These are phyloP conservation scores for Pristionchus arcanus DNA, from an alignment of 2,888 invertebrate genomes.

Conservation along the genomic window DNA sequence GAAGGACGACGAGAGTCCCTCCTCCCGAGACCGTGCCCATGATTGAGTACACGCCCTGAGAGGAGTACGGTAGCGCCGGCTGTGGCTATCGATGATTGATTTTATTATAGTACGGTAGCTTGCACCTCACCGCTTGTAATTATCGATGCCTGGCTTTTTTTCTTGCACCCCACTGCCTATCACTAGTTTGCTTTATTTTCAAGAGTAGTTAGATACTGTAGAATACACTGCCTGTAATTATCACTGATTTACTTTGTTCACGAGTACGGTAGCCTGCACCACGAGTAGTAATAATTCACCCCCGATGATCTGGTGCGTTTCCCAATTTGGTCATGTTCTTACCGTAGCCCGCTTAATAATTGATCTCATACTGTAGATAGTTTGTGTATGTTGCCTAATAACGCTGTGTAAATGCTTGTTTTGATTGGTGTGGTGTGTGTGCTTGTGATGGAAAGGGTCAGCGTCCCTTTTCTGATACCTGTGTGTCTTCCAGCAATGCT, in stretches of 20 bases:
- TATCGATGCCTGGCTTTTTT: background rate
- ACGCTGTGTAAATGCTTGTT: background rate
- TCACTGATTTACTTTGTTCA: too few relatives aligned
- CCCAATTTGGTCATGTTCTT: background rate
- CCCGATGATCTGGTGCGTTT: too few relatives aligned
- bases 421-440: background rate
- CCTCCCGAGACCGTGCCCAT: background rate
- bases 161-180: too few relatives aligned
- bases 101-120: background rate
- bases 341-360: background rate
- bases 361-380: background rate
- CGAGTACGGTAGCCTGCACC: too few relatives aligned
- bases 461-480: background rate
- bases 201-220: too few relatives aligned
- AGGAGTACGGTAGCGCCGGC: background rate
- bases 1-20: background rate
- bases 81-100: background rate
- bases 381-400: background rate
- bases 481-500: background rate
- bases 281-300: too few relatives aligned
- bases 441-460: background rate
- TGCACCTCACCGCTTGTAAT: too few relatives aligned
- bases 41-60: background rate
- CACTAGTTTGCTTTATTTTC: too few relatives aligned
- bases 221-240: too few relatives aligned